Base-by-base conservation (phyloP, 2,113 vertebrate species). In the Colistium nudipinnis region DNA sequence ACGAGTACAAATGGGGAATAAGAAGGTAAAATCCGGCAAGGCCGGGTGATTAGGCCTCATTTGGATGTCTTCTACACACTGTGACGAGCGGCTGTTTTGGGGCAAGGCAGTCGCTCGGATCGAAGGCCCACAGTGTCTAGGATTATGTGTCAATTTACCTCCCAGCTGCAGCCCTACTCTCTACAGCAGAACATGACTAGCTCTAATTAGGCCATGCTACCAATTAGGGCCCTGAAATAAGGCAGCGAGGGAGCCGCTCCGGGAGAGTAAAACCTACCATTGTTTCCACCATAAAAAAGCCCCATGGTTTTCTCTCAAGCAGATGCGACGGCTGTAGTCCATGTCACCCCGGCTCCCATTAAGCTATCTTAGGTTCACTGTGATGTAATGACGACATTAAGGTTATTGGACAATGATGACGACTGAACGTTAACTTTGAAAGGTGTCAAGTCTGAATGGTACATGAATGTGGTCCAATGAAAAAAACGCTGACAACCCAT, bases 91-190 rank as follows among this genome's bases (percentile, higher is more conserved):
- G 63, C 76, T 82, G 77, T 78, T 83, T 74, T 75, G 16, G 82
- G 80, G 73, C 78, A 75, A 31, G 63, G 82, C 71, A 77, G 74
- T 73, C 53, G 80, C 87, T 82, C 54, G 71, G 86, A 91, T 90
- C 81, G 87, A 85, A 87, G 85, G 74, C 72, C 74, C 77, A 82
- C 81, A 70, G 76, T 87, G 82, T 80, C 88, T 70, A 62, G 89
- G 90, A 91, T 91, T 92, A 89, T 86, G 85, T 91, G 91, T 91
- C 89, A 89, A 89, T 91, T 92, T 91, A 81, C 86, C 85, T 87
- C 87, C 86, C 90, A 86, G 86, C 85, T 89, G 88, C 88, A 89
- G 87, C 62, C 78, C 83, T 53, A 69, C 56, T 82, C 78, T 83
- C 80, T 81, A 76, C 84, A 74, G 80, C 79, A 76, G 78, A 90